These are phyloP conservation scores for Sebastes variabilis DNA, from an alignment of 2,797 vertebrate genomes.

Conservation along the genomic window DNA sequence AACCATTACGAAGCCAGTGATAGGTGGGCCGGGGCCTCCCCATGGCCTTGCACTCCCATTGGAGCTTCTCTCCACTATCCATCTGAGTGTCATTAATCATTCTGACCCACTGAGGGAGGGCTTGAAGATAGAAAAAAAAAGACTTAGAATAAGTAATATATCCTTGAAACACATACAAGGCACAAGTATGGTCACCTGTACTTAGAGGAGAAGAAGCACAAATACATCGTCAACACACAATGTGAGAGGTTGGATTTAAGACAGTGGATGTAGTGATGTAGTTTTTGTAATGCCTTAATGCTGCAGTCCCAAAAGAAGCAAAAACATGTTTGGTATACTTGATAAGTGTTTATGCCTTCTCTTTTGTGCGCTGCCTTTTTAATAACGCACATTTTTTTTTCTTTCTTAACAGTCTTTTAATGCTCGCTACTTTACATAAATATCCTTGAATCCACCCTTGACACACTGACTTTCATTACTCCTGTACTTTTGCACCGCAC, in stretches of 20 bases:
- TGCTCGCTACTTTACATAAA: neutral
- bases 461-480: neutral
- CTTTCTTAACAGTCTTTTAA: neutral
- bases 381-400: neutral
- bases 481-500: neutral
- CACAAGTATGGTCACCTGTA: neutral
- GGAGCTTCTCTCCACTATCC: conserved; percentile 93
- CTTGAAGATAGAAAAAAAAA: conserved; percentile 74
- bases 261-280: neutral
- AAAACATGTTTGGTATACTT: neutral
- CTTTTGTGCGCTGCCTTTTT: neutral
- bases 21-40: conserved; percentile 93
- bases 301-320: neutral
- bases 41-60: conserved; percentile 94
- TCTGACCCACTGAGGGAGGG: conserved; percentile 92
- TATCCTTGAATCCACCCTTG: neutral
- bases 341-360: neutral
- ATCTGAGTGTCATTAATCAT: conserved; percentile 94
- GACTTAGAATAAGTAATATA: conserved; percentile 57
- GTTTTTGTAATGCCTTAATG: neutral
- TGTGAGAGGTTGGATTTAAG: neutral
- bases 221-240: neutral
- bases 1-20: conserved; percentile 92
- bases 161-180: conserved; percentile 52
- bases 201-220: neutral